phyloP scores from a whole-genome alignment of 2,888 invertebrate species.

The Hecatera dysodea region DNA sequence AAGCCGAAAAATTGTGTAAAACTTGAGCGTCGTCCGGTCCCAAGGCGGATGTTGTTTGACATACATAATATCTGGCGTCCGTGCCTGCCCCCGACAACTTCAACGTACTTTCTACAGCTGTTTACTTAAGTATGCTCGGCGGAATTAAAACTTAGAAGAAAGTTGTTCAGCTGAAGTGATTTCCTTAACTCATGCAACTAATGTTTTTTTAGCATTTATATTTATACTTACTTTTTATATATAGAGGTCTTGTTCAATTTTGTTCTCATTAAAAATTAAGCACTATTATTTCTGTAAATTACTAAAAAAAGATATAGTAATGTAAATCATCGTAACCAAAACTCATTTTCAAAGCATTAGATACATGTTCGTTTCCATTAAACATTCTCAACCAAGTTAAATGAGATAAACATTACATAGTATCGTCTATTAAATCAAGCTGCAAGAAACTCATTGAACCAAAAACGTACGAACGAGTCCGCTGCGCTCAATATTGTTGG shows the following conservation, averaged over 20 bases:
- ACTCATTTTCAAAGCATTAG: not conserved
- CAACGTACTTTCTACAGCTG: constrained; percentile 71
- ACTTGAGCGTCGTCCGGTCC: constrained; percentile 73
- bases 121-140: constrained; percentile 78
- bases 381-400: not conserved
- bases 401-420: not conserved
- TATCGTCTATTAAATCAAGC: constrained; percentile 6
- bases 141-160: constrained; percentile 77
- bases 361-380: not conserved
- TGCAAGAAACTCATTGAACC: constrained; percentile 28
- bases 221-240: no score
- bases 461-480: constrained; percentile 11
- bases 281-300: not conserved
- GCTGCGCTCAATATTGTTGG: constrained; percentile 28
- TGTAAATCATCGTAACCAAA: no score
- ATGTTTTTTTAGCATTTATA: constrained; percentile 30
- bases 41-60: constrained; percentile 73
- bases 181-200: constrained; percentile 64
- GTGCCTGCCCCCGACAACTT: constrained; percentile 68
- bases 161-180: constrained; percentile 76
- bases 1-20: constrained; percentile 83
- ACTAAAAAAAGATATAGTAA: no score
- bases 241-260: constrained; percentile 11
- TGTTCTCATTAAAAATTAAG: constrained; percentile 11
- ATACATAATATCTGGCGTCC: constrained; percentile 70